Conservation (phyloP, 2,888 invertebrate species). For the Coelopa pilipes region DNA sequence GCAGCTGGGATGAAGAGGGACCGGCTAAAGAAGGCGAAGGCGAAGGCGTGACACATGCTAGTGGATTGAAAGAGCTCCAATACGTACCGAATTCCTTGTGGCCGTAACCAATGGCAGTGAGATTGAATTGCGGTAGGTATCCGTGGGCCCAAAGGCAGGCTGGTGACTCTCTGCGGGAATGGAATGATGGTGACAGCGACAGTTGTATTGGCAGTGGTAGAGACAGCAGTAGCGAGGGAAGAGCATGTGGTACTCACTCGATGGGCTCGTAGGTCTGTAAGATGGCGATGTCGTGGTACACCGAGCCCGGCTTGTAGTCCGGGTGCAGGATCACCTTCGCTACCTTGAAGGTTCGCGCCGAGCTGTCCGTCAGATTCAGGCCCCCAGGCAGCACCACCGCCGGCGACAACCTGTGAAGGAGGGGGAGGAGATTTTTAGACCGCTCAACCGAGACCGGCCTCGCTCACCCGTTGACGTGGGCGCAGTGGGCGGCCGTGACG, state of each 20-base stretch:
- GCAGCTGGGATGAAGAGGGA: conserved; percentile 37
- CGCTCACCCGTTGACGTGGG: conserved; percentile 32
- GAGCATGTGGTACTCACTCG: conserved; percentile 9
- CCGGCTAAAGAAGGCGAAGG: conserved; percentile 37
- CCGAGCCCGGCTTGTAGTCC: conserved; percentile 32
- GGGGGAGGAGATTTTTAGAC: no score
- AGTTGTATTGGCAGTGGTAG: neutral
- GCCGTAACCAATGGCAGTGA: conserved; percentile 74
- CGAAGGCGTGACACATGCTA: neutral
- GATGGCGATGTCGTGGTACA: conserved; percentile 46
- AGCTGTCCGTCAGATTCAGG: conserved; percentile 35
- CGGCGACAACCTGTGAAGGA: conserved; percentile 35
- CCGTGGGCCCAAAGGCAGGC: conserved; percentile 69
- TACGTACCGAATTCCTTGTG: conserved; percentile 63
- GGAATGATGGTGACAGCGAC: neutral
- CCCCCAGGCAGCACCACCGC: conserved; percentile 42
- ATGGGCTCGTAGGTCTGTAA: conserved; percentile 29
- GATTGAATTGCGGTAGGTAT: conserved; percentile 58
- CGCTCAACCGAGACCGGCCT: neutral
- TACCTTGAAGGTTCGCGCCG: conserved; percentile 29
- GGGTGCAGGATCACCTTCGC: conserved; percentile 38
- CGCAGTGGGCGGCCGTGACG: conserved; percentile 41
- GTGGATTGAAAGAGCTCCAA: neutral
- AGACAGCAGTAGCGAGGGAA: neutral
- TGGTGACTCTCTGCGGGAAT: neutral